Base-by-base conservation (phyloP, 2,888 invertebrate species). In the Toxonevra muliebris region DNA sequence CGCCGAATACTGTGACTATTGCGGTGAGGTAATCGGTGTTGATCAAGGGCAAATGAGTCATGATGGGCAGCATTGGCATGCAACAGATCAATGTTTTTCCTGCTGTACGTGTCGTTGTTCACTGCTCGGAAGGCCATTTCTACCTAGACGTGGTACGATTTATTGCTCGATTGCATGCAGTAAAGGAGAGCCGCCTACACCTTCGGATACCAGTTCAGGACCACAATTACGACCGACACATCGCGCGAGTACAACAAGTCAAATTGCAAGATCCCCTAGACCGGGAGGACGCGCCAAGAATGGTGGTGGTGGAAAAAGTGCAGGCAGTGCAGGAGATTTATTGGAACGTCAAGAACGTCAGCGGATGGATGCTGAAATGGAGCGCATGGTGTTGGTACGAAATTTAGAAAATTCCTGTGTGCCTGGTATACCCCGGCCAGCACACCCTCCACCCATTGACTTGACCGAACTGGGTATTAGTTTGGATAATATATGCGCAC, bases 11-110 rank as follows among this genome's bases (percentile, higher is more conserved):
- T 98, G 97, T 87, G 97, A 97, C 87, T 94, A 95, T 70, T 98
- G 97, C 84, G 96, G 97, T 10, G 96, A 96, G 80, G 93, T 95
- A 43, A 97, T 98, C 74, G 95, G 96, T 64, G 96, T 97, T 4
- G 97, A 98, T 86, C 96, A 97, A 85, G 97, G 94, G 69, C 97
- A 97, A 87, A 98, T 98, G 95, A 95, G 95, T 48, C 97, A 98
- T 86, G 97, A 96, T 79, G 95, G 95, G 8, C 97, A 97, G 84
- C 97, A 97, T 86, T 97, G 97, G 97, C 97, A 98, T 86, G 97
- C 97, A 65, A 95, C 94, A 1, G 96, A 96, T 80, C 88, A 90
- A 70, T 97, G 97, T 86, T 98, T 98, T 86, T 93, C 95, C 73
- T 98, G 97, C 86, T 93, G 94, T 82, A 94, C 95, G 9, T 98